Base-by-base conservation (phyloP, 2,888 invertebrate genomes). In the Seira ritae region DNA sequence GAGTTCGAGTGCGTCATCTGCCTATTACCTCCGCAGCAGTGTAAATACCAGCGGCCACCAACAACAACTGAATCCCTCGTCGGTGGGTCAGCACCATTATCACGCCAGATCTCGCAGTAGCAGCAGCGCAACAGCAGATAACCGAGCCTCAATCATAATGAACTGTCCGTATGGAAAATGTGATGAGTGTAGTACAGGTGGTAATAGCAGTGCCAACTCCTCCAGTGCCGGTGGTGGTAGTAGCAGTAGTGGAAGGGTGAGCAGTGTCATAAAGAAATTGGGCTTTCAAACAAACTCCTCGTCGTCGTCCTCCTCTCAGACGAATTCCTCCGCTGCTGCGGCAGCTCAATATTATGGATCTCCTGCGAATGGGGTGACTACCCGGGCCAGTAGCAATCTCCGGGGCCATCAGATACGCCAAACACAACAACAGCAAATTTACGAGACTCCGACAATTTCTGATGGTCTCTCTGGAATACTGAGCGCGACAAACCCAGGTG, bases 91-190 rank as follows among this genome's bases (percentile, higher is more conserved):
- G 67, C 66, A 66, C 65, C 75, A 81, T 81, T 55, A 69, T 68
- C 73, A 78, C 60, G 69, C 73, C 6, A 70, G 80, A 76, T 76
- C 80, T 77, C 75, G 80, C 42, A 84, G 72, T 76, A 62, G 77
- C 23, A 74, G 69, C 19, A 68, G 74, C 23, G 75, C 73, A 15
- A 23, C 74, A 60, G 65, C 60, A 65, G 77, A 67, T 20, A 69
- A 67, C 62, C 23, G 79, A 68, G 80, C 69, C 79, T 79, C 75
- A 65, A 84, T 80, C 75, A 80, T 79, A 19, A 78, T 76, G 69
- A 81, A 81, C 81, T 86, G 85, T 69, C 82, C 87, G 24, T 87
- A 87, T 74, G 85, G 85, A 72, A 87, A 87, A 80, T 87, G 86
- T 85, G 87, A 87, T 85, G 87, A 87, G 68, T 87, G 85, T 80